Evolutionary conservation across 92 coral and sea anemone genomes (phyloP), one percentile per base, ranked within the genome.

Genomic region (Parazoanthus swiftii): DNA sequence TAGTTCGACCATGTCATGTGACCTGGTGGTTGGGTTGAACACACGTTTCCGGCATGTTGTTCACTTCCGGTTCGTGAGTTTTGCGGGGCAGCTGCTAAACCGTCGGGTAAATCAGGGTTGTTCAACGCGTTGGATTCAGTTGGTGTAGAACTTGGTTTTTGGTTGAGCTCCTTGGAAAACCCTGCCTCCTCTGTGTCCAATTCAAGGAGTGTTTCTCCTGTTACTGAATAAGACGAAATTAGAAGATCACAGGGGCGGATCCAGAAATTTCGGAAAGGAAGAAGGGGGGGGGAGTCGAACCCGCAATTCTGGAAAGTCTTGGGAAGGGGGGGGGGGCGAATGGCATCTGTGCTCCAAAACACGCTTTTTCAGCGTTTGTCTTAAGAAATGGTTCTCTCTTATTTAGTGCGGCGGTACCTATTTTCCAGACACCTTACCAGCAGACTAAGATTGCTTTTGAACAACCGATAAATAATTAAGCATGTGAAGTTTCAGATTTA

Each of bases 21-120:
- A 71, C 87, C 87, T 46, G 87, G 23, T 26, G 87, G 87, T 33
- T 84, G 87, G 46, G 68, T 84, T 26, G 78, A 56, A 37, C 38
- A 70, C 33, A 66, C 16, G 44, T 23, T 81, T 35, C 2, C 74
- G 25, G 33, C 9, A 42, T 13, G 21, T 4, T 42, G 5, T 46
- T 43, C 26, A 33, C 6, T 23, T 46, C 43, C 26, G 36, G 39
- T 10, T 71, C 26, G 67, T 1, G 29, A 26, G 36, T 48, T 2
- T 20, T 71, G 65, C 6, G 66, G 16, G n/a, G 36, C 29, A 18
- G 15, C 26, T 33, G 35, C 20, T 44, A 71, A 14, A 25, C 44
- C n/a, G 50, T 38, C 21, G 3, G 10, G 39, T 8, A 25, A 3
- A 11, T 29, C 43, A 3, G 18, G 10, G 16, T 79, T 48, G 29